These are phyloP conservation scores for Clarias pachynema DNA, from an alignment of 2,797 vertebrate species.

Conservation along the genomic window DNA sequence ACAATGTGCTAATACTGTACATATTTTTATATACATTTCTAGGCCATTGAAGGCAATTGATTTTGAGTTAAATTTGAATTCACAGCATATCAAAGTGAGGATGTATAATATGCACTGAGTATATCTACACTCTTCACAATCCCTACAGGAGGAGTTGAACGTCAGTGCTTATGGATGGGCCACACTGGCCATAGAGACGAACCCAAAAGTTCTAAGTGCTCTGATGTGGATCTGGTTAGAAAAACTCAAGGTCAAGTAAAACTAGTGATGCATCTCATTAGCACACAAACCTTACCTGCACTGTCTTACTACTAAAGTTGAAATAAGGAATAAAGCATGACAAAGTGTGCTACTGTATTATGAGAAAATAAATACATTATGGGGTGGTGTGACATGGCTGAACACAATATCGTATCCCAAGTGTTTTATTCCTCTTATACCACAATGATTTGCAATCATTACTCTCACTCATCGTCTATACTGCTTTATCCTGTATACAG, in stretches of 20 bases:
- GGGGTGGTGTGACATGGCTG: neutral
- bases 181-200: constrained; percentile 73
- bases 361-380: neutral
- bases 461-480: too few species aligned
- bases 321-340: constrained; percentile 9
- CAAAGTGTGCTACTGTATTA: neutral
- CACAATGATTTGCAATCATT: neutral
- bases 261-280: neutral
- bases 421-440: neutral
- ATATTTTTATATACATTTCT: neutral
- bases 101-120: neutral
- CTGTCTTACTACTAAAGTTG: neutral
- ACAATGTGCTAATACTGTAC: neutral
- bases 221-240: constrained; percentile 83
- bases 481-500: too few species aligned
- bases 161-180: constrained; percentile 79
- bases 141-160: constrained; percentile 77
- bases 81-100: too few species aligned
- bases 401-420: neutral
- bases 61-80: neutral
- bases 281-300: neutral
- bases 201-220: constrained; percentile 75
- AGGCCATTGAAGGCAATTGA: neutral
- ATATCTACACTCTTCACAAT: neutral
- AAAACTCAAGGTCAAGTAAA: constrained; percentile 70